Evolutionary conservation across 64 coral and sea anemone genomes (phyloP), one percentile per base, ranked within the genome.

Genomic region (Catalaphyllia jardinei): DNA sequence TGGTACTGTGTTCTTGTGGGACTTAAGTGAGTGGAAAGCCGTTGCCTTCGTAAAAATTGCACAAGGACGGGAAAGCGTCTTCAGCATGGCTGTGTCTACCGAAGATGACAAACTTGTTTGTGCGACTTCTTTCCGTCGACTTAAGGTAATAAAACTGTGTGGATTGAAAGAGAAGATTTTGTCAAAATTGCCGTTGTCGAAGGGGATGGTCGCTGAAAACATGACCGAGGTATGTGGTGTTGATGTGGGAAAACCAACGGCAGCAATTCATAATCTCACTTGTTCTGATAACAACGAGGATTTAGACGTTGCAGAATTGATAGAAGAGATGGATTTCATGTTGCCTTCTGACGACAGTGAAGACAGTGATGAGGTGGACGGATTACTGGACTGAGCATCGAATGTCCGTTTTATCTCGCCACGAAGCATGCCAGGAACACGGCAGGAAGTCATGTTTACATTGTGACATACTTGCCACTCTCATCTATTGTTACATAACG

Each of bases 1-100:
- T 83, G 42, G 29, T 52, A 42, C 75, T 51, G 65, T 89, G 22
- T 79, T 89, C 17, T 24, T 89, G 31, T 89, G 87, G 87, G 87
- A 89, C 17, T 71, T 89, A 30, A 5, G 8, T 69, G 64, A 89
- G 28, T 16, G 67, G 65, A 89, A 29, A 61, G 75, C 87, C 12
- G 27, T 71, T 29, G n/a, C n/a, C n/a, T n/a, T n/a, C n/a, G n/a
- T n/a, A n/a, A n/a, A n/a, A n/a, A n/a, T n/a, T n/a, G 75, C 50
- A 12, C 22, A 18, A 10, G 31, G 24, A n/a, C 33, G 22, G 15
- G 79, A 83, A 74, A 72, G 31, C 10, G 75, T 91, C 15, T 3
- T 63, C 0, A 14, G 29, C 31, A 59, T 84, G 78, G 51, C 89
- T 42, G 69, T 84, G 19, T 83, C 79, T 19, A 30, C 67, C 14